A percentile compares a stretch with the other conserved stretches of the same genome.
Evolutionary conservation across 2,113 vertebrate species (phyloP).

Genomic region (Notothenia rossii): DNA sequence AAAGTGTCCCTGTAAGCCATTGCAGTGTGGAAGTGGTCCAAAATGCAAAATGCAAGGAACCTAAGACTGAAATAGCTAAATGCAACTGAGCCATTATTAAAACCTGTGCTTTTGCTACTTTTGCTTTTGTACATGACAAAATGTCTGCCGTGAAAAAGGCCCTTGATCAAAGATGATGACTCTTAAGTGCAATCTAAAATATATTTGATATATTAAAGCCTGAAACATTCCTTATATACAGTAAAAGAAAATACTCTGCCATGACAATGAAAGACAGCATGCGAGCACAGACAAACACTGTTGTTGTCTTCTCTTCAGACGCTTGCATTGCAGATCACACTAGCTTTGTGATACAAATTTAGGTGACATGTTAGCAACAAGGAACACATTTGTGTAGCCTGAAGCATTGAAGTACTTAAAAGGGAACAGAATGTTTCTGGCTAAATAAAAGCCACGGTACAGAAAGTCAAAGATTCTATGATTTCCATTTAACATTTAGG

Average conservation of each 20-base stretch:
- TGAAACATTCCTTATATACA: neutral
- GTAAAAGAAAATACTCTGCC: too few species aligned
- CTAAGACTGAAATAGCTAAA: neutral
- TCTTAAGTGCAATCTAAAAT: neutral
- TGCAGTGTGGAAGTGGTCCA: neutral
- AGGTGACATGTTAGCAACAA: neutral
- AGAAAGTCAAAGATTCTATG: neutral
- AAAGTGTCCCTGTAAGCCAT: neutral
- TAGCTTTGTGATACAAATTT: neutral
- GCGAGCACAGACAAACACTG: conserved; percentile 17
- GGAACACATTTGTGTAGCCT: neutral
- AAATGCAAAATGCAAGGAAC: neutral
- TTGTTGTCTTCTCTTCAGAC: neutral
- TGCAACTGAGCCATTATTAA: neutral
- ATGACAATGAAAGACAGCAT: conserved; percentile 10
- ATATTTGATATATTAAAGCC: neutral
- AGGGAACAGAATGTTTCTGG: neutral
- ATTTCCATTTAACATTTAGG: conserved; percentile 20
- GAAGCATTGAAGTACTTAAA: conserved; percentile 1
- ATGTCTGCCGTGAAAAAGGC: neutral
- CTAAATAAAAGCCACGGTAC: neutral
- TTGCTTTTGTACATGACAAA: neutral
- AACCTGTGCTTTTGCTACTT: neutral
- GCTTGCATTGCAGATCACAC: conserved; percentile 6
- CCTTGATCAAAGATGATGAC: too few species aligned